Base-by-base conservation (phyloP, 2,888 invertebrate genomes). In the Hypselothyrea guttata region DNA sequence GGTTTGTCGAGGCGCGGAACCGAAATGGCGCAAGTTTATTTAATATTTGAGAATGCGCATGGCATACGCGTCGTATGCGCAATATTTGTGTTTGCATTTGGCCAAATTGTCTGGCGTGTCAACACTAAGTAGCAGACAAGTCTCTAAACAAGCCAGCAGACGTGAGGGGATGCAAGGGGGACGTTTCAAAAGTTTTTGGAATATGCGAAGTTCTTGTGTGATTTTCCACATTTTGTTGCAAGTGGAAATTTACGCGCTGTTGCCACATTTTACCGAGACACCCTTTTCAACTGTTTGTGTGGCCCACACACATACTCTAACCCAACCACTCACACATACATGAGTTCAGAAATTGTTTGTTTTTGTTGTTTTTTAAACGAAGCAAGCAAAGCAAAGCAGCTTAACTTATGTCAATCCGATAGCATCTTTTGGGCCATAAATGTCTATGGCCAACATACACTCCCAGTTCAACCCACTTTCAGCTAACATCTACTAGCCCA, bases 81-180 rank as follows among this genome's bases (percentile, higher is more conserved):
- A 73, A 71, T 84, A 60, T 66, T 71, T 37, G 54, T 86, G 86
- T 84, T 86, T 86, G 85, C 86, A 81, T 84, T 84, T 82, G 75
- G 22, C 83, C 72, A 84, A 87, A 88, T 87, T 86, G 87, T 84
- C 82, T 82, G 73, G 86, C 86, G 83, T 88, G 88, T 88, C 88
- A 88, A 88, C 88, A 87, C 83, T 72, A 85, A 88, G 88, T 88
- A 76, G 79, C 71, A 81, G 75, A 72, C 77, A 77, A 72, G 72
- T 75, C 75, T 62, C 67, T 71, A 37, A 41, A 49, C 51, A 57
- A 37, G 16, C 16, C 16, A 18, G 16, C 18, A 18, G 9, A 4
- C n/a, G 37, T 3, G 37, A 7, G 37, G 16, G 18, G 37, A 1
- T 7, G 8, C 2, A n/a, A 2, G 16, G 3, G 9, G 9, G 16